phyloP scores from a whole-genome alignment of 1,140 invertebrate species.

The Acyrthosiphon pisum region DNA sequence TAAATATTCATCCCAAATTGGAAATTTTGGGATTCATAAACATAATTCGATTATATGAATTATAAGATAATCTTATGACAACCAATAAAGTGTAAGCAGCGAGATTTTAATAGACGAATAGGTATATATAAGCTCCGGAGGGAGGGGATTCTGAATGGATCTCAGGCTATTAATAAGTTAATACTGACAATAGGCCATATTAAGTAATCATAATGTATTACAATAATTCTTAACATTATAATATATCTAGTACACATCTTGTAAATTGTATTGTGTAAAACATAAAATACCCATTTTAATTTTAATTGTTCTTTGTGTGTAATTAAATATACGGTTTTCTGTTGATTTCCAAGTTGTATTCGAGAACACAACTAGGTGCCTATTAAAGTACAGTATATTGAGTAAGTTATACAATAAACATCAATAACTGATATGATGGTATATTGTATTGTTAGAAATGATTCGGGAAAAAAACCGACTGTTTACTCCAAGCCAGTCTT shows the following conservation, averaged over 20 bases:
- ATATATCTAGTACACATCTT: neutral
- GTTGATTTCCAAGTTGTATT: neutral
- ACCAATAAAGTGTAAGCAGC: no score
- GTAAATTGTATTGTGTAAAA: neutral
- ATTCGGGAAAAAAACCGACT: neutral
- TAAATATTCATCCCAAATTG: no score
- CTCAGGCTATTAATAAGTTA: neutral
- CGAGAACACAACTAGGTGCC: neutral
- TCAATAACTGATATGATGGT: neutral
- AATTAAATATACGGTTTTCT: neutral
- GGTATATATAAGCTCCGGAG: no score
- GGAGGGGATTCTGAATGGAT: neutral
- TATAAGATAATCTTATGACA: no score
- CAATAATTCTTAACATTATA: neutral
- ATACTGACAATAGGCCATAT: neutral
- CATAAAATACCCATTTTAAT: neutral
- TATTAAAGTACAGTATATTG: neutral
- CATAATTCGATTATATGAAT: no score
- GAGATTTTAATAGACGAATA: no score
- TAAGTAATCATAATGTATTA: neutral
- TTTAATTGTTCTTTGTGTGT: neutral
- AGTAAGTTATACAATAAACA: conserved; percentile 3
- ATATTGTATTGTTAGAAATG: neutral
- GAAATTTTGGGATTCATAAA: no score
- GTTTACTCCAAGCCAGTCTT: neutral